Evolutionary conservation across 2,797 vertebrate genomes (phyloP).

Genomic region (Ctenopoma multispine): DNA sequence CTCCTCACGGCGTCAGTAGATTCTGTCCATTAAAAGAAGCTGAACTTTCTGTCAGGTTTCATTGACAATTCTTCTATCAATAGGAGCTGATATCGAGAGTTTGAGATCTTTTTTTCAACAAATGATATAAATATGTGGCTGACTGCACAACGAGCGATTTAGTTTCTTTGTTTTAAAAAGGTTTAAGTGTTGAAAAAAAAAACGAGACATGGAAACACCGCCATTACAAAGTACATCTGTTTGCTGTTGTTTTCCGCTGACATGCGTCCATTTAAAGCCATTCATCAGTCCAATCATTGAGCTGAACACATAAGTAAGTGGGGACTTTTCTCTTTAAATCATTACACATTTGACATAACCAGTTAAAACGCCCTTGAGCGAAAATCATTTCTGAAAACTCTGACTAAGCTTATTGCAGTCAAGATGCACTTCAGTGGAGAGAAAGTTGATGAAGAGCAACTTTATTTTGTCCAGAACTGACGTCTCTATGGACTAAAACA

Average conservation of each 20-base stretch:
- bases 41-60: neutral
- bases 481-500: neutral
- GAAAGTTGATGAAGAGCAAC: constrained; percentile 9
- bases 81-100: neutral
- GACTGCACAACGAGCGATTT: constrained; percentile 7
- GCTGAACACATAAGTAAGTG: neutral
- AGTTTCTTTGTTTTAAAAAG: neutral
- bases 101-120: neutral
- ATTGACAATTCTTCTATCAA: constrained; percentile 1
- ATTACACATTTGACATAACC: constrained; percentile 4
- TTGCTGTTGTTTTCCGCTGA: too few species aligned
- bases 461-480: neutral
- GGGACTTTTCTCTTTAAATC: neutral
- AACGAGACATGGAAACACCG: neutral
- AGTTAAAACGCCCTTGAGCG: constrained; percentile 27
- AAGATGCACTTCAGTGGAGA: constrained; percentile 16
- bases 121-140: constrained; percentile 2
- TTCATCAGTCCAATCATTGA: neutral
- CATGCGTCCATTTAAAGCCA: neutral
- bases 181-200: constrained; percentile 5
- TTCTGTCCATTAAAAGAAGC: neutral
- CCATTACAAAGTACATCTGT: neutral
- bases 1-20: neutral
- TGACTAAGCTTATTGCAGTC: neutral
- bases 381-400: neutral